Conservation (phyloP, 2,797 vertebrate species). For the Periparus ater region DNA sequence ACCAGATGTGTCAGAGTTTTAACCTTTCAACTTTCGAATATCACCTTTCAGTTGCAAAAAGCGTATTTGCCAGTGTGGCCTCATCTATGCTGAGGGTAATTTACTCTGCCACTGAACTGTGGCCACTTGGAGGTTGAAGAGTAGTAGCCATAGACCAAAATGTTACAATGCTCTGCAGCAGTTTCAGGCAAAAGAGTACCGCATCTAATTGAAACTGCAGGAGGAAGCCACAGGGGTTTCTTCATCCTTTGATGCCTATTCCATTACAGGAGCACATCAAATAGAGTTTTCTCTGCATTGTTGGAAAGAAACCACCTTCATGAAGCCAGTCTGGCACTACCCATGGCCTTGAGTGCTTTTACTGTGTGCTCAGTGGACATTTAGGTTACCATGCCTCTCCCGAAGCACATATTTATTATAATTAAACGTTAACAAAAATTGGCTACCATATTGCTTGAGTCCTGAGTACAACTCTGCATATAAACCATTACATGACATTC, state of each 20-base stretch:
- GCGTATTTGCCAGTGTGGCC: background rate
- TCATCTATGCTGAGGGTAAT: background rate
- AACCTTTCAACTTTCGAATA: background rate
- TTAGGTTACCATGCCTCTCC: background rate
- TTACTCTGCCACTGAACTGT: background rate
- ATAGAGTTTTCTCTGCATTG: background rate
- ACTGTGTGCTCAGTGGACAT: background rate
- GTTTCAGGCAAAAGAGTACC: background rate
- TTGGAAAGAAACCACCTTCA: slow-evolving; percentile 27
- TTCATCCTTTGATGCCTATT: slow-evolving; percentile 43
- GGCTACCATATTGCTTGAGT: slow-evolving; percentile 55
- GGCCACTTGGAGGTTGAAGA: background rate
- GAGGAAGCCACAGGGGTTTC: slow-evolving; percentile 22
- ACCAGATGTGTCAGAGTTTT: background rate
- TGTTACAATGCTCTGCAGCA: background rate
- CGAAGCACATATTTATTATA: background rate
- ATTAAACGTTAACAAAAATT: slow-evolving; percentile 42
- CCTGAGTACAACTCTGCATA: slow-evolving; percentile 33
- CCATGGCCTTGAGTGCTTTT: background rate
- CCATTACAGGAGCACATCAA: slow-evolving; percentile 1
- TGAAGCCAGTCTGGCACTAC: slow-evolving; percentile 5
- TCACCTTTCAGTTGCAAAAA: background rate
- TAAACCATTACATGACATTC: slow-evolving; percentile 74
- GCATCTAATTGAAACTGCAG: slow-evolving; percentile 19
- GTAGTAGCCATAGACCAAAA: background rate